Conservation (phyloP, 2,113 vertebrate species). For the Serilophus lunatus region DNA sequence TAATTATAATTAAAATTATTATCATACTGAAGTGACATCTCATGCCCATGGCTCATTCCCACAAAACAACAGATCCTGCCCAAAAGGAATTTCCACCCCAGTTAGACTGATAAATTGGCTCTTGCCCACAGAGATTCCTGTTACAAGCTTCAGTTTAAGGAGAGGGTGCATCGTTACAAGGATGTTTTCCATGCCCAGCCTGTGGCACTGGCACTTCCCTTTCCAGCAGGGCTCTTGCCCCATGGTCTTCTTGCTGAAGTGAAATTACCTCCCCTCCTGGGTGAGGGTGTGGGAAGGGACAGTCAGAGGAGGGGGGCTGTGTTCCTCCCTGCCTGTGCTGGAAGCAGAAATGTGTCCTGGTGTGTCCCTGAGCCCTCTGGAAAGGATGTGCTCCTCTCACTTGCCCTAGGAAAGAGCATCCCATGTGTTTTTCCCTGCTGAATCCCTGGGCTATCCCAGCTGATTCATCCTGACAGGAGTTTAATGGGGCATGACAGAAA, state of each 20-base stretch:
- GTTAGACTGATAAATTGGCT: neutral
- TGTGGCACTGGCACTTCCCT: accelerated
- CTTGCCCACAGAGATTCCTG: neutral
- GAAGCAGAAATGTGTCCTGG: neutral
- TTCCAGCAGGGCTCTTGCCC: accelerated
- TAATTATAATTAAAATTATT: neutral
- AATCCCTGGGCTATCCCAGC: neutral
- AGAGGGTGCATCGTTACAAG: neutral
- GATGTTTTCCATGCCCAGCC: neutral
- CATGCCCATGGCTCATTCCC: neutral
- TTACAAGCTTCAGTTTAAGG: neutral
- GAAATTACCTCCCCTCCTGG: neutral
- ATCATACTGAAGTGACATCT: neutral
- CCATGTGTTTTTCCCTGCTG: neutral
- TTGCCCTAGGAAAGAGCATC: neutral
- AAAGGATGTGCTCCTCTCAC: accelerated
- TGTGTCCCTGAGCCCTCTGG: neutral
- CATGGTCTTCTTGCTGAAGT: neutral
- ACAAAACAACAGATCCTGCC: neutral
- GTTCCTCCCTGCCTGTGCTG: neutral
- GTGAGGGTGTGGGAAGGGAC: neutral
- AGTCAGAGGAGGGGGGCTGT: neutral
- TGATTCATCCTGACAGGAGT: neutral
- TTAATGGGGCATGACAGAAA: neutral
- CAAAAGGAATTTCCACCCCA: neutral